phyloP scores from a whole-genome alignment of 1,140 invertebrate species.

The Pachyrhynchus sulphureomaculatus region DNA sequence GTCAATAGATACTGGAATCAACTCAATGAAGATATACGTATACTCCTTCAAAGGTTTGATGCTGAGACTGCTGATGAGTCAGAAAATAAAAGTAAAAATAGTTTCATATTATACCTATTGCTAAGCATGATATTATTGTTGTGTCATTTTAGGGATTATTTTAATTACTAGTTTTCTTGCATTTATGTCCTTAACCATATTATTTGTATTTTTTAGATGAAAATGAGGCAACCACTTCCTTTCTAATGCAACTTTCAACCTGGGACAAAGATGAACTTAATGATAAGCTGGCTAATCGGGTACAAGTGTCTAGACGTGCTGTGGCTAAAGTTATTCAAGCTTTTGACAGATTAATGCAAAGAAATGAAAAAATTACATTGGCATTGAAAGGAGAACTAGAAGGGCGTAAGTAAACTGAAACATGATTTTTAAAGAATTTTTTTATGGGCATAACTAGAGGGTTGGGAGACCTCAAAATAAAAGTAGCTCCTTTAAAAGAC shows the following conservation, averaged over 20 bases:
- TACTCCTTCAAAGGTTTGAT: conserved; percentile 93
- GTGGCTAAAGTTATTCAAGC: conserved; percentile 96
- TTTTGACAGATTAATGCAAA: conserved; percentile 90
- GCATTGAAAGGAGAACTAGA: conserved; percentile 82
- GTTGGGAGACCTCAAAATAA: too few relatives aligned
- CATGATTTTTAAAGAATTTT: too few relatives aligned
- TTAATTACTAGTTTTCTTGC: not conserved
- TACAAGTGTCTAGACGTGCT: conserved; percentile 89
- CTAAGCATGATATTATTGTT: not conserved
- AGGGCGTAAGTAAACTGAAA: conserved; percentile 60
- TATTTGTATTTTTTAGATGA: conserved; percentile 85
- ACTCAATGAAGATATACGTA: conserved; percentile 94
- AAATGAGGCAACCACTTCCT: conserved; percentile 94
- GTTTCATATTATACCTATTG: not conserved
- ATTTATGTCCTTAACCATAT: too few relatives aligned
- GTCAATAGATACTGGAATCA: conserved; percentile 99
- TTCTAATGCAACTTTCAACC: conserved; percentile 93
- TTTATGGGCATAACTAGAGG: too few relatives aligned
- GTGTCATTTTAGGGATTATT: not conserved
- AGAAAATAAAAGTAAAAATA: conserved; percentile 81
- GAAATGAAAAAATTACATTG: conserved; percentile 88
- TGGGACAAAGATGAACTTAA: conserved; percentile 98
- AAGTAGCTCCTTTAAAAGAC: too few relatives aligned
- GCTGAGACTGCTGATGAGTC: conserved; percentile 95
- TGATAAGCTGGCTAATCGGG: conserved; percentile 91